Evolutionary conservation across 2,888 invertebrate genomes (phyloP), one percentile per base, ranked within the genome.

Genomic region (Galeruca laticollis): DNA sequence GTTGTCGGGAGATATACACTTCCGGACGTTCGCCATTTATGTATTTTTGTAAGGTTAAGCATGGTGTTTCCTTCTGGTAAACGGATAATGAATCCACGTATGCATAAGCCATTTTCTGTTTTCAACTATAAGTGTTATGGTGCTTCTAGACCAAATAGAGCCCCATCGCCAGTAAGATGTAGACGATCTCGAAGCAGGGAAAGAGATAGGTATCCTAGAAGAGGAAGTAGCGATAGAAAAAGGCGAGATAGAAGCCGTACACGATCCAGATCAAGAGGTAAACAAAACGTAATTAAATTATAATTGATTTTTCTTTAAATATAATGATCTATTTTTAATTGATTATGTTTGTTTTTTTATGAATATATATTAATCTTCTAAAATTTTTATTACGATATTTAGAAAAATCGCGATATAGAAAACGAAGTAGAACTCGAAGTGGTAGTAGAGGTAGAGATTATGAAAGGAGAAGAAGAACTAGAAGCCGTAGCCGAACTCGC

Each of bases 361-460:
- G 13, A 6, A 13, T 43, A 15, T 43, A 43, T 43, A 43, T 43
- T 43, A 43, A 6, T 1, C 2, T 6, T 15, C 3, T 8, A 8
- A 15, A 47, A 0, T 8, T 15, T 18, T 47, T 47, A 40, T 40
- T 47, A 5, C n/a, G 8, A 13, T 51, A 26, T 33, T 57, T 18
- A 60, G 43, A 60, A n/a, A 47, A 20, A 51, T 47, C 60, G 13
- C 60, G 64, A 63, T 71, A 71, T 26, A 70, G 73, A 6, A 65
- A 60, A 51, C 54, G 43, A 10, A 26, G 40, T 49, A 59, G 63
- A 61, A 64, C 52, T 37, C 61, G 69, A 60, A 73, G 63, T 33
- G 61, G 65, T 56, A 33, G 67, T 51, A 40, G 69, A 43, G 62
- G 69, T 35, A 37, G 62, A 37, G 57, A 47, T 47, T 47, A 43